phyloP scores from a whole-genome alignment of 1,140 invertebrate species.

The Rhyacophila brunnea region DNA sequence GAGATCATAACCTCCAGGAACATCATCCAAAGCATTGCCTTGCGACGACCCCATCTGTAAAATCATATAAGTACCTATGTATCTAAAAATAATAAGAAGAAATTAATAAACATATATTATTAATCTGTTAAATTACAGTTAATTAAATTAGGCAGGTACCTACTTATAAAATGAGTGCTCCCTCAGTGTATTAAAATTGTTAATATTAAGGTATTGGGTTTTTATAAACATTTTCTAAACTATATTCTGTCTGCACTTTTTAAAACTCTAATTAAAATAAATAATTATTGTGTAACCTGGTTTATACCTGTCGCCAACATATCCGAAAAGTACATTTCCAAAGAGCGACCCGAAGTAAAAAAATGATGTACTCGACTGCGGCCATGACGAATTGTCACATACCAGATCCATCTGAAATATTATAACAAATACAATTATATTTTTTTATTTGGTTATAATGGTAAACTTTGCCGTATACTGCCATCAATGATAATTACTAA shows the following conservation, averaged over 20 bases:
- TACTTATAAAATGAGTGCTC: too few relatives aligned
- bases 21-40: constrained; percentile 67
- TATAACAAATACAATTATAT: too few relatives aligned
- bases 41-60: constrained; percentile 66
- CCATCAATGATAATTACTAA: too few relatives aligned
- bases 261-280: background rate
- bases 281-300: constrained; percentile 14
- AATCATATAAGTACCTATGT: constrained; percentile 1
- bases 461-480: too few relatives aligned
- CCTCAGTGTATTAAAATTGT: too few relatives aligned
- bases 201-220: too few relatives aligned
- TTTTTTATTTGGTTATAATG: too few relatives aligned
- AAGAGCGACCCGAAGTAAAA: constrained; percentile 71
- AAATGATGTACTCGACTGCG: constrained; percentile 62
- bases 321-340: constrained; percentile 69
- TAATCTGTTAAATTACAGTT: too few relatives aligned
- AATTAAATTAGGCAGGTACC: too few relatives aligned
- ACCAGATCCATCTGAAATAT: constrained; percentile 63
- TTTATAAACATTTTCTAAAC: too few relatives aligned
- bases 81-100: background rate
- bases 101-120: too few relatives aligned
- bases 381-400: constrained; percentile 65
- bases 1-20: constrained; percentile 66
- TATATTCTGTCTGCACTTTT: too few relatives aligned
- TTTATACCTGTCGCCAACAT: constrained; percentile 61